A percentile compares a stretch with the other conserved stretches of the same genome.
Evolutionary conservation across 2,113 vertebrate genomes (phyloP).

Genomic region (Ranitomeya variabilis): DNA sequence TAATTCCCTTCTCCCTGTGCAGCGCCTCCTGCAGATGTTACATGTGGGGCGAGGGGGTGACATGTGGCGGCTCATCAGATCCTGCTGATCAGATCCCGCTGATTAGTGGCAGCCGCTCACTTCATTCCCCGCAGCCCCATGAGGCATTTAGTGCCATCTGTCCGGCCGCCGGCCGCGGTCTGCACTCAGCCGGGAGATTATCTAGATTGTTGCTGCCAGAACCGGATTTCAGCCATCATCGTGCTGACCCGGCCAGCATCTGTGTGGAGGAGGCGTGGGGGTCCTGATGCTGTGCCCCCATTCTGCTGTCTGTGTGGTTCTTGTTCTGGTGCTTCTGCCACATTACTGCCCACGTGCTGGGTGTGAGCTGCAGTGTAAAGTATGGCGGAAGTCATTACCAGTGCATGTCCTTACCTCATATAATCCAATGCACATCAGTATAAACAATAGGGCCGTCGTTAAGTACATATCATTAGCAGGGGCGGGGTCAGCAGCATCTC

Average conservation of each 20-base stretch:
- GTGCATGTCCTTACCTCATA: too few species aligned
- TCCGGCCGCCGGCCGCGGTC: not conserved
- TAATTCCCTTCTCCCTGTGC: not conserved
- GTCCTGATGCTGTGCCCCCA: not conserved
- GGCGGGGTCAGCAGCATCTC: too few species aligned
- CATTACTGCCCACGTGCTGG: too few species aligned
- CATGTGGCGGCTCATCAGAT: not conserved
- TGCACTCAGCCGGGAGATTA: not conserved
- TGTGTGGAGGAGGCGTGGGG: not conserved
- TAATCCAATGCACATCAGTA: too few species aligned
- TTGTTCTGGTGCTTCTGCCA: too few species aligned
- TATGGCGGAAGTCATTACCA: too few species aligned
- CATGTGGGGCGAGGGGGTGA: not conserved
- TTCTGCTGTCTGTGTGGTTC: too few species aligned
- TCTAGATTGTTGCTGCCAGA: not conserved
- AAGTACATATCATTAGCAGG: too few species aligned
- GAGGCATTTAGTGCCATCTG: conserved; percentile 10
- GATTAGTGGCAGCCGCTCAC: not conserved
- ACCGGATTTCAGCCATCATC: not conserved
- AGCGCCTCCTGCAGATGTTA: not conserved
- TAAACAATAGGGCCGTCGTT: too few species aligned
- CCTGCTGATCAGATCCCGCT: not conserved
- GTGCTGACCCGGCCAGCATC: not conserved
- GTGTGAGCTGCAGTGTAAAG: too few species aligned
- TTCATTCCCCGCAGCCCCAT: not conserved